Evolutionary conservation across 2,888 invertebrate species (phyloP).

Genomic region (Thymelicus sylvestris): DNA sequence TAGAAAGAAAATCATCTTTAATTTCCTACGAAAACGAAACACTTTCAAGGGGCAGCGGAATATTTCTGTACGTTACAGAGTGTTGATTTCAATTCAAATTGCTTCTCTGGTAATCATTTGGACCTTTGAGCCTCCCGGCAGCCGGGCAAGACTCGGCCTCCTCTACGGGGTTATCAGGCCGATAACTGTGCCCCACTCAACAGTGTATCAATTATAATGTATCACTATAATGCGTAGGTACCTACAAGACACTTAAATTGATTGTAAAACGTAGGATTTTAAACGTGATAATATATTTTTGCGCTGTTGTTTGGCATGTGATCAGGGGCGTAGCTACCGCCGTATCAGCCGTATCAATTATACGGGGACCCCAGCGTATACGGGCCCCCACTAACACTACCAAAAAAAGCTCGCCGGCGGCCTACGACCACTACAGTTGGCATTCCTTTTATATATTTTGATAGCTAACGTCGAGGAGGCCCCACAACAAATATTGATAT

Average conservation of each 20-base stretch:
- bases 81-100: constrained; percentile 7
- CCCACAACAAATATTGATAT: too few species aligned
- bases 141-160: constrained; percentile 53
- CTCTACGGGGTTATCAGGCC: constrained; percentile 54
- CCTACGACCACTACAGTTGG: too few species aligned
- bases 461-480: too few species aligned
- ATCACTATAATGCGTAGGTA: neutral
- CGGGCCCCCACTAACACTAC: too few species aligned
- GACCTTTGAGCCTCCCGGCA: constrained; percentile 27
- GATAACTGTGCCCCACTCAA: constrained; percentile 44
- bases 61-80: neutral
- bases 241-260: constrained; percentile 1
- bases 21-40: neutral
- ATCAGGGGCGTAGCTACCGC: too few species aligned
- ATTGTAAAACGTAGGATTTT: neutral
- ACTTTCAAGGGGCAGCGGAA: neutral
- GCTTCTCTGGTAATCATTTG: constrained; percentile 3
- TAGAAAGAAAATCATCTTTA: too few species aligned
- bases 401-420: too few species aligned
- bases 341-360: too few species aligned
- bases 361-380: too few species aligned
- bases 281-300: too few species aligned
- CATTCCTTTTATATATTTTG: too few species aligned
- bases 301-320: too few species aligned
- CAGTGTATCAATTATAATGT: constrained; percentile 7